A percentile compares a stretch with the other conserved stretches of the same genome.
These are phyloP conservation scores for Phyllotreta striolata DNA, from an alignment of 2,888 invertebrate genomes.

Conservation along the genomic window DNA sequence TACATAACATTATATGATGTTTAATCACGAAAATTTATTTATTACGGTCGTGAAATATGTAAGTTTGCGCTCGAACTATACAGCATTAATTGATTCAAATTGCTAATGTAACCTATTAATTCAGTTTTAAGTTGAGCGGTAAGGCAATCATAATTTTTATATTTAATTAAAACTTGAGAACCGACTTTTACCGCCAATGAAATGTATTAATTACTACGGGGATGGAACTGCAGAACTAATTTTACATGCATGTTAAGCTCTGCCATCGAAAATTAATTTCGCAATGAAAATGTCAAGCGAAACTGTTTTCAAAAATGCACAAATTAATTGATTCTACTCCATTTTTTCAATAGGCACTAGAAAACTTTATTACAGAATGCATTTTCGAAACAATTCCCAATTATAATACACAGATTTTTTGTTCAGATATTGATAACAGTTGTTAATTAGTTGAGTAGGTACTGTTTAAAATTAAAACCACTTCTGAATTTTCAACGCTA, in stretches of 20 bases:
- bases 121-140: slow-evolving; percentile 16
- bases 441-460: too few species aligned
- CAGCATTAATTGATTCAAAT: too few species aligned
- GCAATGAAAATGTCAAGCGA: slow-evolving; percentile 13
- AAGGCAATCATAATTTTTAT: slow-evolving; percentile 23
- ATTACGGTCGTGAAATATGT: background rate
- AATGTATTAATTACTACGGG: slow-evolving; percentile 22
- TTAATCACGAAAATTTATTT: too few species aligned
- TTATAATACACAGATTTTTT: too few species aligned
- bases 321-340: background rate
- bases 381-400: too few species aligned
- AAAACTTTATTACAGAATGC: too few species aligned
- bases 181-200: slow-evolving; percentile 27
- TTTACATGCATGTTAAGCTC: slow-evolving; percentile 12
- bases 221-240: slow-evolving; percentile 25
- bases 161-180: slow-evolving; percentile 28
- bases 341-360: too few species aligned
- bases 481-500: slow-evolving; percentile 51
- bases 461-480: slow-evolving; percentile 1
- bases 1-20: too few species aligned
- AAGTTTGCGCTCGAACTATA: too few species aligned
- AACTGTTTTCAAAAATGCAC: slow-evolving; percentile 4
- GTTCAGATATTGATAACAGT: too few species aligned
- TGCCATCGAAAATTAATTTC: slow-evolving; percentile 22
- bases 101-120: background rate